Evolutionary conservation across 1,140 invertebrate species (phyloP).

Genomic region (Branchinecta lindahli): DNA sequence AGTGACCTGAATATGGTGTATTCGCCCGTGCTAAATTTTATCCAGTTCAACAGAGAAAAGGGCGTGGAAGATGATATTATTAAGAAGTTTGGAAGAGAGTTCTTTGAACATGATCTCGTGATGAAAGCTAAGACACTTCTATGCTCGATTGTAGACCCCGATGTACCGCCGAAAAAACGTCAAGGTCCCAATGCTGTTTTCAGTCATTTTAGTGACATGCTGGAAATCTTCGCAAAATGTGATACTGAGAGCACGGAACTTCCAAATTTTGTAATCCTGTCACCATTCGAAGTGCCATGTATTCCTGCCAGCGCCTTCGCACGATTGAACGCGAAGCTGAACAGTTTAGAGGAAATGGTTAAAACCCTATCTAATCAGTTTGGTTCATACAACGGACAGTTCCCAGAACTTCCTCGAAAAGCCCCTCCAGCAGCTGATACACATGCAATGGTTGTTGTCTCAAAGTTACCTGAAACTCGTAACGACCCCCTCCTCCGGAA

Average conservation of each 20-base stretch:
- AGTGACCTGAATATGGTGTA: not conserved
- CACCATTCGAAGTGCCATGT: not conserved
- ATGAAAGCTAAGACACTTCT: not conserved
- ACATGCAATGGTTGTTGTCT: too few species aligned
- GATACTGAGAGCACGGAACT: not conserved
- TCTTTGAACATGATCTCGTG: not conserved
- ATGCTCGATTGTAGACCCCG: too few species aligned
- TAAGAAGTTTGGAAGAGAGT: not conserved
- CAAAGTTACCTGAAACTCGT: too few species aligned
- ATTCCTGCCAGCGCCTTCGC: too few species aligned
- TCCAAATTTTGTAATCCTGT: not conserved
- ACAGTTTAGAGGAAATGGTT: too few species aligned
- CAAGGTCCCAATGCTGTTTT: not conserved
- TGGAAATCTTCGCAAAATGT: not conserved
- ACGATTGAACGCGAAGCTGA: too few species aligned
- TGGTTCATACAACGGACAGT: too few species aligned
- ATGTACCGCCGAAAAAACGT: too few species aligned
- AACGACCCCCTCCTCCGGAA: too few species aligned
- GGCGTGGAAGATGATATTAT: not conserved
- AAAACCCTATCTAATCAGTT: too few species aligned
- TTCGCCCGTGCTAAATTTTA: conserved; percentile 5
- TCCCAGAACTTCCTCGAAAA: too few species aligned
- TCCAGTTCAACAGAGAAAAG: not conserved
- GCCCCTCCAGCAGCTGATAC: too few species aligned
- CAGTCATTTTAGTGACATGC: conserved; percentile 4